These are phyloP conservation scores for Listronotus oregonensis DNA, from an alignment of 1,140 invertebrate genomes.

Conservation along the genomic window DNA sequence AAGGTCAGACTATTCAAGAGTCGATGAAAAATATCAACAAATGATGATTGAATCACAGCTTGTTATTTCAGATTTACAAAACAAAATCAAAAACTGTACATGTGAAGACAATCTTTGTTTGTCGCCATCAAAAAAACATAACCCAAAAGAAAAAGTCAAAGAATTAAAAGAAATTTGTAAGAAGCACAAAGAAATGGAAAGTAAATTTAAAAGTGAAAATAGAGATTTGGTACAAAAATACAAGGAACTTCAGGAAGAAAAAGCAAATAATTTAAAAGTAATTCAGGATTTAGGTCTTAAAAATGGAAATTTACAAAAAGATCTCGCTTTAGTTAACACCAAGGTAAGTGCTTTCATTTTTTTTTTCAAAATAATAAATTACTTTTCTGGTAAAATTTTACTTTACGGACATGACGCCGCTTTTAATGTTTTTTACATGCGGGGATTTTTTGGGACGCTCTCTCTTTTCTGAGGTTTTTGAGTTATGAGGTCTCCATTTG, in stretches of 20 bases:
- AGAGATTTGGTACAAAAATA: constrained; percentile 5
- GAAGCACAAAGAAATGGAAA: constrained; percentile 2
- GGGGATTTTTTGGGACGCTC: too few relatives aligned
- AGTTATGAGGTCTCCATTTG: too few relatives aligned
- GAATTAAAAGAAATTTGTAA: constrained; percentile 19
- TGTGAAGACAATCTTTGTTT: background rate
- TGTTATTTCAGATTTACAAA: constrained; percentile 3
- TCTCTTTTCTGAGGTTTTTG: too few relatives aligned
- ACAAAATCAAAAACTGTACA: constrained; percentile 1
- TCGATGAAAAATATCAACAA: constrained; percentile 8
- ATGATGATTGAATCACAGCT: constrained; percentile 15
- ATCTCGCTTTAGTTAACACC: background rate
- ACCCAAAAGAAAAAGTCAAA: constrained; percentile 15
- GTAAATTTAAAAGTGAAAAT: constrained; percentile 11
- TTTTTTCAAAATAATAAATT: too few relatives aligned
- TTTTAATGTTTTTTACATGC: too few relatives aligned
- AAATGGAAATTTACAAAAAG: background rate
- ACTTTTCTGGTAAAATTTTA: too few relatives aligned
- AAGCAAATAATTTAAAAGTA: background rate
- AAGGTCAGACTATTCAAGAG: constrained; percentile 4
- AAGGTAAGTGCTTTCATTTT: background rate
- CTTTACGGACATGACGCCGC: too few relatives aligned
- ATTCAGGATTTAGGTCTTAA: background rate
- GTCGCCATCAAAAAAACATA: background rate
- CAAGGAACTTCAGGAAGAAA: background rate